Evolutionary conservation across 1,140 invertebrate genomes (phyloP), one percentile per base, ranked within the genome.

Genomic region (Rhagoletis pomonella): DNA sequence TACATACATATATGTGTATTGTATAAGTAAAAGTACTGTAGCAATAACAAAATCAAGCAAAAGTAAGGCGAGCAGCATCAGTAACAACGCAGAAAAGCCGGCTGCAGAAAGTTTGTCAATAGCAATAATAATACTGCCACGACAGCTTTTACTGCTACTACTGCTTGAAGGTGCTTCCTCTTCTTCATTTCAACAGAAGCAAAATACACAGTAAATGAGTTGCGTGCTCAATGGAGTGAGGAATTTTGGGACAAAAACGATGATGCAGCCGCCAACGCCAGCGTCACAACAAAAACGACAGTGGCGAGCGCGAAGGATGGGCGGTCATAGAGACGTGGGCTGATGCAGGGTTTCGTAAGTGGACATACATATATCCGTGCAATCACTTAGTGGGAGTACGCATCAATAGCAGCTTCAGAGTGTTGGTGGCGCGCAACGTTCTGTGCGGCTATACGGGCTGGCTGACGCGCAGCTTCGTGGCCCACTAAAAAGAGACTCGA

Each of bases 111-210:
- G 47, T 81, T 55, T 17, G n/a, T 3, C 69, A 73, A 73, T 73
- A 47, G 42, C 69, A 73, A 73, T 47, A 47, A 39, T 42, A 47
- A 7, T 1, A 44, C 42, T 4, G 67, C 0, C 85, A 19, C 47
- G 90, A 88, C n/a, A 47, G 58, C n/a, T 91, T 91, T 62, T 12
- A 14, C 60, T 47, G 67, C 67, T n/a, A 5, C 67, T 55, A 55
- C 14, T 5, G 6, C 12, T 47, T 44, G 39, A 29, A 4, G 60
- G 4, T 62, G 1, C 17, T 62, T 67, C 39, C 39, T 12, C 19
- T 42, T 39, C 39, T 39, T 42, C 6, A 29, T 29, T 17, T 17
- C 50, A 73, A 73, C 12, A 14, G 17, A 62, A 5, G n/a, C 29
- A 29, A 29, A 29, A 62, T 17, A 62, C 9, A 62, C 6, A 81